Base-by-base conservation (phyloP, 2,888 invertebrate genomes). In the Leuctra nigra region DNA sequence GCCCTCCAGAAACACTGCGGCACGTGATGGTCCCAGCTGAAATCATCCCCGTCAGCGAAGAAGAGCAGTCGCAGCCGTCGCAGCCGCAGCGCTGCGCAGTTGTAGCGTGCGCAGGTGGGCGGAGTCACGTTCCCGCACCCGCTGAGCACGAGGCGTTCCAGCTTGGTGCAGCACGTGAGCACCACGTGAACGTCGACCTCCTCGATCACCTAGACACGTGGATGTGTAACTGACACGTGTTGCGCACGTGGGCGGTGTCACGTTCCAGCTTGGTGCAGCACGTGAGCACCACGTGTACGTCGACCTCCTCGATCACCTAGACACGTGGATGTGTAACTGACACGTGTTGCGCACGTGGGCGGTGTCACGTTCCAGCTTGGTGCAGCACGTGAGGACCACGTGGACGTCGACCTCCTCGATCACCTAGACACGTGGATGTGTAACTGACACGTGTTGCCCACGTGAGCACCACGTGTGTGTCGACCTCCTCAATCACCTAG, bases 331-430 rank as follows among this genome's bases (percentile, higher is more conserved):
- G n/a, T n/a, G n/a, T n/a, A n/a, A n/a, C n/a, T n/a, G n/a, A n/a
- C n/a, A n/a, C n/a, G n/a, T n/a, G n/a, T n/a, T n/a, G n/a, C n/a
- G n/a, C 53, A 65, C 13, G 61, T 60, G 11, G 62, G 54, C 13
- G 64, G 64, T 13, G 58, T 59, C 33, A 62, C 56, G 60, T 63
- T 67, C 65, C 23, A 68, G 60, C n/a, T 59, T 53, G 11, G 62
- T 62, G 57, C 68, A 67, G 44, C 50, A 53, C 25, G 61, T 44
- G 29, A 63, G 33, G 20, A 68, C 64, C 53, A 63, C 62, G 62
- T 68, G 68, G n/a, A 64, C 63, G 56, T 68, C 68, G 38, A 68
- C 66, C 52, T 67, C 66, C 55, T 68, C 68, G 23, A 68, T 63
- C 48, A 68, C 68, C 67, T 68, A 39, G 54, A 20, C 44, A 44